Conservation (phyloP, 2,113 vertebrate species). For the Columbina picui region DNA sequence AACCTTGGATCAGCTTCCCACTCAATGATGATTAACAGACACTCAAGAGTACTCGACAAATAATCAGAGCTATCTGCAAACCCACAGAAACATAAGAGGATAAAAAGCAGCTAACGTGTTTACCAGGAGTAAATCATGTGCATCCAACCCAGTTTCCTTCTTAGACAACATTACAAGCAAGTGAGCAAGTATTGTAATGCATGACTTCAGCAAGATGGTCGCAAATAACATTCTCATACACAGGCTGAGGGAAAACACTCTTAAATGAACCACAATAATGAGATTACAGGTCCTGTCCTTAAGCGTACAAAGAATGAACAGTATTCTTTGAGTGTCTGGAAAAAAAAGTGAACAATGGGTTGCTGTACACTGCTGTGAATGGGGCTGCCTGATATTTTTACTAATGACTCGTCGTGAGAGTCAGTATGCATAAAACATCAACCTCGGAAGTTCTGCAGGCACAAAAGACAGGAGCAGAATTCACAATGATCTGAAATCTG, state of each 20-base stretch:
- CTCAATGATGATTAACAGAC: neutral
- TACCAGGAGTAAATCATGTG: neutral
- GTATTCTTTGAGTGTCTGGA: neutral
- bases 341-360: neutral
- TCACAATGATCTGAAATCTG: constrained; percentile 24
- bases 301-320: neutral
- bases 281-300: neutral
- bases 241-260: neutral
- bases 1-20: neutral
- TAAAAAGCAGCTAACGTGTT: neutral
- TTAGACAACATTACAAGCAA: neutral
- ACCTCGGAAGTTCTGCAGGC: neutral
- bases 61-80: neutral
- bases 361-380: neutral
- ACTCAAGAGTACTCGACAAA: neutral
- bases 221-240: neutral
- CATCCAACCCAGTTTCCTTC: neutral
- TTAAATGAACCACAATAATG: neutral
- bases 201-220: neutral
- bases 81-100: neutral
- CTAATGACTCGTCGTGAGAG: constrained; percentile 33
- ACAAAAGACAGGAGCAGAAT: neutral
- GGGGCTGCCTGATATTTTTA: constrained; percentile 20
- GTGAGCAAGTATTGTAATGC: accelerated
- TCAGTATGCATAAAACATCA: constrained; percentile 38